Percentiles rank a stretch among this genome's conserved stretches.
phyloP scores from a whole-genome alignment of 2,888 invertebrate genomes.

The Brenthis ino region DNA sequence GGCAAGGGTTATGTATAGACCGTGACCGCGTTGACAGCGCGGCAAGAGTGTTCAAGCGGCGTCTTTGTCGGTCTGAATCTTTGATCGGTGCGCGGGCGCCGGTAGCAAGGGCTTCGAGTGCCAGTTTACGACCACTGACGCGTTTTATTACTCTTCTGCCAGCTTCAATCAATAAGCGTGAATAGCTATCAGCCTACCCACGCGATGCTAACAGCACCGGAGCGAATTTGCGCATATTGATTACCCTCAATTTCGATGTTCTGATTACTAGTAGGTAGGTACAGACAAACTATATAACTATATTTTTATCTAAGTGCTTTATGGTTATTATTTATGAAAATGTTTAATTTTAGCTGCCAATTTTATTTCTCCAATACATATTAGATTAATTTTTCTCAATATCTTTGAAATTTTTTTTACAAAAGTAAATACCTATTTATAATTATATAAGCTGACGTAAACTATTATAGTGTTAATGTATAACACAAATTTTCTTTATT shows the following conservation, averaged over 20 bases:
- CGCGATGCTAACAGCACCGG: conserved; percentile 48
- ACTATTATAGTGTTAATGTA: too few relatives aligned
- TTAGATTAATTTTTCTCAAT: too few relatives aligned
- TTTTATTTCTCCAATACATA: too few relatives aligned
- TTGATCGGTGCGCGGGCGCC: conserved; percentile 76
- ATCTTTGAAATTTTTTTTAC: too few relatives aligned
- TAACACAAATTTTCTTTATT: too few relatives aligned
- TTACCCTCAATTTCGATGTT: conserved; percentile 41
- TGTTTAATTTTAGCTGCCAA: too few relatives aligned
- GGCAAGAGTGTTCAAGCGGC: conserved; percentile 57
- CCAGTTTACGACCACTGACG: conserved; percentile 75
- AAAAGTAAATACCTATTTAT: too few relatives aligned
- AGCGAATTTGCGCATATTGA: conserved; percentile 51
- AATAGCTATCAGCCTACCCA: conserved; percentile 55
- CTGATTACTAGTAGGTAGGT: background rate
- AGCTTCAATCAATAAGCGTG: conserved; percentile 65
- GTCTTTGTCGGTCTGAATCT: conserved; percentile 69
- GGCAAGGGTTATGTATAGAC: conserved; percentile 65
- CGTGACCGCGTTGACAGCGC: conserved; percentile 78
- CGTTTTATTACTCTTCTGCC: conserved; percentile 70
- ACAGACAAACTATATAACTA: too few relatives aligned
- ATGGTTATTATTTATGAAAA: too few relatives aligned
- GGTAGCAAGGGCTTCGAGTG: conserved; percentile 68
- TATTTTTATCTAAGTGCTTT: too few relatives aligned
- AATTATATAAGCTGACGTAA: too few relatives aligned